These are phyloP conservation scores for Anthoscopus minutus DNA, from an alignment of 2,113 vertebrate genomes.

Conservation along the genomic window DNA sequence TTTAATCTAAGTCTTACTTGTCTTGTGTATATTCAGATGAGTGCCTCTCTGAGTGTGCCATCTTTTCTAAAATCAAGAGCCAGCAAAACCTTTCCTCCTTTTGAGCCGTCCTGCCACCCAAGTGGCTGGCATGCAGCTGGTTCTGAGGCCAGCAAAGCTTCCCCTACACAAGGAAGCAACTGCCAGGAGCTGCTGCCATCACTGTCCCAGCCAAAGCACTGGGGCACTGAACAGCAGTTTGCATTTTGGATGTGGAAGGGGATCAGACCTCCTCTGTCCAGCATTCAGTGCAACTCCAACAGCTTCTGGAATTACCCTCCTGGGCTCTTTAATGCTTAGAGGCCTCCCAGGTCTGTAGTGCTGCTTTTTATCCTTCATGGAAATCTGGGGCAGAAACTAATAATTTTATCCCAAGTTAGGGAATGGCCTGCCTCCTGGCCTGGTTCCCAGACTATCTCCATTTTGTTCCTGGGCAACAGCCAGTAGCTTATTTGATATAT, in stretches of 20 bases:
- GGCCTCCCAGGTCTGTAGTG: background rate
- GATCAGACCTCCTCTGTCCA: background rate
- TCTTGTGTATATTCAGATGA: background rate
- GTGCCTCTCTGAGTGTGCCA: background rate
- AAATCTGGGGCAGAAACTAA: slow-evolving; percentile 50
- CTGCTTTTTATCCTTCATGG: background rate
- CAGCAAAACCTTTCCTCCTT: background rate
- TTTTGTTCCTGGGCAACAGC: slow-evolving; percentile 53
- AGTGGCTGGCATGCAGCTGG: rapidly evolving
- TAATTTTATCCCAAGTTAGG: background rate
- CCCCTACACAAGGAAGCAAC: background rate
- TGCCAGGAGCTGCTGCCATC: background rate
- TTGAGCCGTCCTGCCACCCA: background rate
- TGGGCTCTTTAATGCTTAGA: background rate
- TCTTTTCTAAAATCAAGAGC: background rate
- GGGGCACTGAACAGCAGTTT: background rate
- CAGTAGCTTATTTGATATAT: slow-evolving; percentile 40
- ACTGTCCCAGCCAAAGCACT: background rate
- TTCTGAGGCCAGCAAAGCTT: background rate
- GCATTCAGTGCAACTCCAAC: background rate
- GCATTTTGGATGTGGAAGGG: background rate
- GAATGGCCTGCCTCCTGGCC: background rate
- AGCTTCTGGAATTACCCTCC: background rate
- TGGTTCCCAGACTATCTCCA: slow-evolving; percentile 36
- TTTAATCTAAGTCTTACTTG: background rate